These are phyloP conservation scores for Echinometra lucunter DNA, from an alignment of 53 echinoderm and acorn worm species.

Conservation along the genomic window DNA sequence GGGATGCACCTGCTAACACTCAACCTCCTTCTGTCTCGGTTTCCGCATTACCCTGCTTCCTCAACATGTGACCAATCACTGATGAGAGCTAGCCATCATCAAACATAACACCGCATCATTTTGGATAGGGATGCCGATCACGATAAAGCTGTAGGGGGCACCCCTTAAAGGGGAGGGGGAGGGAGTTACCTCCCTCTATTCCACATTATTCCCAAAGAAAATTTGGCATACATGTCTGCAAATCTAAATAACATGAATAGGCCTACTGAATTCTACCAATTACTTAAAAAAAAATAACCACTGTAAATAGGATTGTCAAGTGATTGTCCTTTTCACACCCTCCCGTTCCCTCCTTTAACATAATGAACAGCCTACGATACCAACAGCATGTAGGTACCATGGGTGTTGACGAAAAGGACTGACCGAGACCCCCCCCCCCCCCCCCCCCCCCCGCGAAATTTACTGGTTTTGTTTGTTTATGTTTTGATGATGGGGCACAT, in stretches of 20 bases:
- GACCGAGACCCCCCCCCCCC: too few relatives aligned
- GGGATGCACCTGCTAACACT: conserved; percentile 7
- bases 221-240: neutral
- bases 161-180: neutral
- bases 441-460: too few relatives aligned
- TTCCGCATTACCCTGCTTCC: neutral
- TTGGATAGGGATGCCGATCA: neutral
- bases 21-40: conserved; percentile 10
- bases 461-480: too few relatives aligned
- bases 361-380: too few relatives aligned
- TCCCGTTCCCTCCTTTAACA: neutral
- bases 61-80: neutral
- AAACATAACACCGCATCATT: neutral
- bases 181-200: neutral
- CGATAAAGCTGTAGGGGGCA: neutral
- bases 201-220: too few relatives aligned
- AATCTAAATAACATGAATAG: too few relatives aligned
- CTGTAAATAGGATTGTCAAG: neutral
- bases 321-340: neutral
- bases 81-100: neutral
- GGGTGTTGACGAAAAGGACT: too few relatives aligned
- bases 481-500: too few relatives aligned
- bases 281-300: too few relatives aligned
- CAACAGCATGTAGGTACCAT: too few relatives aligned
- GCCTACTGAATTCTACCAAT: too few relatives aligned